Evolutionary conservation across 2,888 invertebrate genomes (phyloP), one percentile per base, ranked within the genome.

Genomic region (Megalurothrips usitatus): DNA sequence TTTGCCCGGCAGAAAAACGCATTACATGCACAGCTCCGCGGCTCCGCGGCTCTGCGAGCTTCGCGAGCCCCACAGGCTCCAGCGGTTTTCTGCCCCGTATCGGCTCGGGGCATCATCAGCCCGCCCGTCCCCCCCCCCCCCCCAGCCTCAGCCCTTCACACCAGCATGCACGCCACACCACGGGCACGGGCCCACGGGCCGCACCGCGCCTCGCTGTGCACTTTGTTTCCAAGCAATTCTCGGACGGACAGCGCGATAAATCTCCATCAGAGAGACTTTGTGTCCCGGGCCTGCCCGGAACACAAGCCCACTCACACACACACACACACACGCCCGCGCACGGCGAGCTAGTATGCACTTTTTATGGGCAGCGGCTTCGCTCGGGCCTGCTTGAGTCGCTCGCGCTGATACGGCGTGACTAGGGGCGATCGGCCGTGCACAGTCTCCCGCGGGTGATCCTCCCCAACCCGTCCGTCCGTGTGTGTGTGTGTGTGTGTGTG

Each of bases 191-290:
- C 23, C 23, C 26, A 3, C 11, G 9, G 26, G 23, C 23, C 12
- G 68, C 10, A 43, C 34, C 34, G 68, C 12, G 68, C 12, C 26
- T 8, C 23, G 8, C 9, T 12, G 58, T 14, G 68, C 26, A 75
- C 68, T 58, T 58, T 58, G 58, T 58, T 58, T 58, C 14, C 58
- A 2, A 17, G 58, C 58, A n/a, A 75, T 75, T 26, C 68, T 75
- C 68, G 68, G 23, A 26, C 26, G 68, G 68, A 26, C 68, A 58
- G 68, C 23, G 26, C 68, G 23, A 75, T 75, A 75, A 75, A 75
- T 75, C 68, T 75, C 68, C 68, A 75, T 75, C 68, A 75, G 26
- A 75, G 68, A 12, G 68, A 26, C 68, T 75, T 75, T 75, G 68
- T 26, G 68, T 75, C 68, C 23, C 23, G 26, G 17, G 17, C 52